Evolutionary conservation across 2,113 vertebrate genomes (phyloP).

Genomic region (Phyllostomus hastatus): DNA sequence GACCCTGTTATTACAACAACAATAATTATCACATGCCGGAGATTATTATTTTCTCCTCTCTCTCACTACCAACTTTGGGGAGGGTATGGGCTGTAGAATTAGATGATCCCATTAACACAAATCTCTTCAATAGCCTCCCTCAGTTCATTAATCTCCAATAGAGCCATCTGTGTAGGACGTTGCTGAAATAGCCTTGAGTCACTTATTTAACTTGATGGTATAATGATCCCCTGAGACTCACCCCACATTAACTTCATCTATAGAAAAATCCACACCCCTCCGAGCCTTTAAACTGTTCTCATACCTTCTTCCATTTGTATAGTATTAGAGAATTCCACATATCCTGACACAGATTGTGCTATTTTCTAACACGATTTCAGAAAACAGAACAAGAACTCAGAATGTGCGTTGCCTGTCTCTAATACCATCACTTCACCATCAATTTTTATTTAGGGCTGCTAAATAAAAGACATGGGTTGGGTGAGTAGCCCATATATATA

Average conservation of each 20-base stretch:
- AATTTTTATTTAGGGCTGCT: background rate
- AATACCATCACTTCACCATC: background rate
- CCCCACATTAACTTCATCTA: background rate
- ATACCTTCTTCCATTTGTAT: background rate
- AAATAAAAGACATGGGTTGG: background rate
- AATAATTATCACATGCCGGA: background rate
- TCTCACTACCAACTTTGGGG: background rate
- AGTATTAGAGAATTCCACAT: background rate
- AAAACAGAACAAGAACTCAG: background rate
- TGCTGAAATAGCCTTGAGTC: constrained; percentile 17
- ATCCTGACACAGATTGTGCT: background rate
- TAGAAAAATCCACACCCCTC: background rate
- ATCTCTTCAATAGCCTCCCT: constrained; percentile 3
- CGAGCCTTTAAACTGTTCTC: background rate
- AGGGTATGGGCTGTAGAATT: background rate
- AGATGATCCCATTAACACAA: background rate
- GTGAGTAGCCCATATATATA: background rate
- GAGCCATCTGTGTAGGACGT: constrained; percentile 11
- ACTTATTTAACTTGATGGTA: constrained; percentile 20
- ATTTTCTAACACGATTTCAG: background rate
- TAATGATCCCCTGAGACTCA: background rate
- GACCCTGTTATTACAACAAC: background rate
- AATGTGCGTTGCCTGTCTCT: background rate
- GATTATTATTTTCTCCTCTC: background rate
- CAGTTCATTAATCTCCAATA: constrained; percentile 46